Percentiles rank a stretch among this genome's conserved stretches.
phyloP scores from a whole-genome alignment of 1,140 invertebrate genomes.

The Euglossa dilemma region DNA sequence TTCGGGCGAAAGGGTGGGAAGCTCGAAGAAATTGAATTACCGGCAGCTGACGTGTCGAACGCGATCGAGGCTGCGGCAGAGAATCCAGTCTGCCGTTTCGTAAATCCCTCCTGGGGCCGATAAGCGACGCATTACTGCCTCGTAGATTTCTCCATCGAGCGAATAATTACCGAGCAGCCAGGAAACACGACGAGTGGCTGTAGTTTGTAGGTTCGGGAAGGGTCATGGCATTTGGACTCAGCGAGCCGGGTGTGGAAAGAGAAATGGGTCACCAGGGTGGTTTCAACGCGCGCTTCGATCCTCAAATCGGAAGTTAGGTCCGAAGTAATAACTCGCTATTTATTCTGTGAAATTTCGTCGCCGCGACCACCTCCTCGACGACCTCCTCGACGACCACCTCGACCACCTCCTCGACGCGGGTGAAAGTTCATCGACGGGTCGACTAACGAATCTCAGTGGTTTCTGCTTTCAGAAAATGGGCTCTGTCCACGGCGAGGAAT shows the following conservation, averaged over 20 bases:
- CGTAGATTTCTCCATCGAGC: slow-evolving; percentile 26
- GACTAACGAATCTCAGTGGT: background rate
- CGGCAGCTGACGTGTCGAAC: slow-evolving; percentile 52
- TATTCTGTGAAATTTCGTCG: no score
- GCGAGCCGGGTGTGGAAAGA: background rate
- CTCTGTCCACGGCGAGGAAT: slow-evolving; percentile 94
- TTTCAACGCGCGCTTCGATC: background rate
- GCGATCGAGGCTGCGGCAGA: slow-evolving; percentile 54
- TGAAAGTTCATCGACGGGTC: background rate
- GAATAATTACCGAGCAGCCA: slow-evolving; percentile 1
- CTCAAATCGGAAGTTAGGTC: background rate
- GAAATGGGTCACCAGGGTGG: background rate
- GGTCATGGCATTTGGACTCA: background rate
- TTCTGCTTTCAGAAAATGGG: slow-evolving; percentile 88
- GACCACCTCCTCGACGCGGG: background rate
- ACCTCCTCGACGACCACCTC: no score
- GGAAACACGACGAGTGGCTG: background rate
- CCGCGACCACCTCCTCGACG: background rate
- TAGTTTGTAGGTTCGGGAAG: background rate
- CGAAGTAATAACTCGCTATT: background rate
- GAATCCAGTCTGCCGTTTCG: slow-evolving; percentile 49
- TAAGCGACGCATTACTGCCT: slow-evolving; percentile 54
- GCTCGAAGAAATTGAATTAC: slow-evolving; percentile 60
- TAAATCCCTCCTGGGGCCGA: slow-evolving; percentile 38
- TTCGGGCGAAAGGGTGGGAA: slow-evolving; percentile 25